Percentiles rank a stretch among this genome's conserved stretches.
These are phyloP conservation scores for Diuraphis noxia DNA, from an alignment of 1,140 invertebrate species.

Conservation along the genomic window DNA sequence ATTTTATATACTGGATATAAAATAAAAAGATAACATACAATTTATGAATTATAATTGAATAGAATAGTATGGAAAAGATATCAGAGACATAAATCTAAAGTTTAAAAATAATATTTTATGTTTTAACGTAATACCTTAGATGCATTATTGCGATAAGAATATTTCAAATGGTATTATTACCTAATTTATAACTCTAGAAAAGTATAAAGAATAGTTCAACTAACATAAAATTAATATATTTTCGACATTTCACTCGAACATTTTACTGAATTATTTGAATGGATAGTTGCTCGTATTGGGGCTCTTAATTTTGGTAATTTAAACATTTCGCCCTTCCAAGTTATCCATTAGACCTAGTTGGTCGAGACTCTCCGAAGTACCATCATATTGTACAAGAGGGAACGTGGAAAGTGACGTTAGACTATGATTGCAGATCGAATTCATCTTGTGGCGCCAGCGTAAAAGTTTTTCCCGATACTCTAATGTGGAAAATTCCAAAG, in stretches of 20 bases:
- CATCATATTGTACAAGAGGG: neutral
- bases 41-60: neutral
- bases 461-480: conserved; percentile 26
- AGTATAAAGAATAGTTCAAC: neutral
- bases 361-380: neutral
- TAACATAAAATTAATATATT: neutral
- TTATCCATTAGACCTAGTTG: conserved; percentile 1
- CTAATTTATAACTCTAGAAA: neutral
- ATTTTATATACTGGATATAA: neutral
- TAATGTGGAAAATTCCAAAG: conserved; percentile 30
- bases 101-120: neutral
- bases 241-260: neutral
- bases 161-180: neutral
- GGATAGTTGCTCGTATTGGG: neutral
- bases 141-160: neutral
- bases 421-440: neutral
- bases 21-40: neutral
- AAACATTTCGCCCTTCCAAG: neutral
- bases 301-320: conserved; percentile 32
- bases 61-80: neutral
- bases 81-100: neutral
- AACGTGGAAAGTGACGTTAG: neutral
- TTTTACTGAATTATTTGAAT: neutral
- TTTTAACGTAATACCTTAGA: neutral
- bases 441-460: conserved; percentile 39